Evolutionary conservation across 2,113 vertebrate genomes (phyloP), one percentile per base, ranked within the genome.

Genomic region (Suncus etruscus): DNA sequence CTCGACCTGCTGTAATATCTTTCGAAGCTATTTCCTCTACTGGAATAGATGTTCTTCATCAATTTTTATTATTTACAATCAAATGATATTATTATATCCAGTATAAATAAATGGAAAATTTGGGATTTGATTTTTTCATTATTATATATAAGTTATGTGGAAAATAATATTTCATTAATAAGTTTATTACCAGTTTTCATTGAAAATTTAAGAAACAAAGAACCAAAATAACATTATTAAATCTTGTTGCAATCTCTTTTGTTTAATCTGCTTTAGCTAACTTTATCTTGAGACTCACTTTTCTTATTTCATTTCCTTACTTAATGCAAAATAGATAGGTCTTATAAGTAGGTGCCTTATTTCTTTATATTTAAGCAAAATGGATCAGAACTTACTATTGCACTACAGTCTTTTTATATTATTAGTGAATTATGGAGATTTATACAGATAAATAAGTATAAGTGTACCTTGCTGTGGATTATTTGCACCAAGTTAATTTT

Each of bases 181-280:
- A 65, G 81, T 87, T 79, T 4, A 66, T 80, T 65, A 89, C 69
- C n/a, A 58, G 45, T 75, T 77, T 5, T 10, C 76, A 7, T 29
- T 66, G 27, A 66, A 27, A 27, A 25, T 66, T 78, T 83, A 69
- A 54, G 8, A 48, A 83, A 91, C 68, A 51, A 68, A 81, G 31
- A 83, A n/a, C 29, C 77, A 91, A 29, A 70, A 32, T 74, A 68
- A 77, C 89, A 77, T 81, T 29, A 70, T 16, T 63, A 3, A 18
- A 75, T 48, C 63, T 76, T 58, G 48, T 27, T 85, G 0, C 7
- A 65, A 0, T 93, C 91, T 39, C 86, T 24, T 48, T 31, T 51
- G 15, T 66, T 89, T 84, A 82, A 74, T 70, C 47, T 2, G 88
- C 1, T 81, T 24, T 47, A 73, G 83, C 24, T 82, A 78, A 70